A percentile compares a stretch with the other conserved stretches of the same genome.
Conservation (phyloP, 2,888 invertebrate genomes). For the Oasisia sp. region DNA sequence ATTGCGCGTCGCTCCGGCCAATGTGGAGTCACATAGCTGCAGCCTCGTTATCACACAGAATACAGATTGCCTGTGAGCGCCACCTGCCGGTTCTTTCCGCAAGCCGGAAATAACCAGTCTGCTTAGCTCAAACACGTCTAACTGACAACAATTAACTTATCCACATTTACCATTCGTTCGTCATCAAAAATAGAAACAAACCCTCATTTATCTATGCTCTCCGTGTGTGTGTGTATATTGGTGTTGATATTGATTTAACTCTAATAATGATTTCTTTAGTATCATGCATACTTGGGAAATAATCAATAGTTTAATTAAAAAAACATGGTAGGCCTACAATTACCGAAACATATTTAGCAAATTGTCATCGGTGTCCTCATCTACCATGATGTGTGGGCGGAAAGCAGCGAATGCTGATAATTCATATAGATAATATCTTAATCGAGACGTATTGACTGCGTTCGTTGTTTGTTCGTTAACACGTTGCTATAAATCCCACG, state of each 20-base stretch:
- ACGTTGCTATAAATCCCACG: background rate
- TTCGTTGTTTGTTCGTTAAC: background rate
- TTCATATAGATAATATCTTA: background rate
- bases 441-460: background rate
- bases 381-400: background rate
- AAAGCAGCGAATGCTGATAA: background rate
- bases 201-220: background rate
- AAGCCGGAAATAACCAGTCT: background rate
- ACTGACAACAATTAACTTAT: background rate
- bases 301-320: background rate
- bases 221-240: background rate
- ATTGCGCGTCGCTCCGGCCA: background rate
- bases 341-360: background rate
- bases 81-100: conserved; percentile 13
- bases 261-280: background rate
- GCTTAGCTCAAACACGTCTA: conserved; percentile 4
- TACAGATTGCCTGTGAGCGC: background rate
- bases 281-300: background rate
- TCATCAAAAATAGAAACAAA: background rate
- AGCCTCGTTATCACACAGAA: background rate
- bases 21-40: background rate
- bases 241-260: background rate
- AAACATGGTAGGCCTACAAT: background rate
- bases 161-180: background rate
- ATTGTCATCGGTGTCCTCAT: background rate